Percentiles rank a stretch among this genome's conserved stretches.
phyloP scores from a whole-genome alignment of 2,888 invertebrate species.

The Eurytoma adleriae region DNA sequence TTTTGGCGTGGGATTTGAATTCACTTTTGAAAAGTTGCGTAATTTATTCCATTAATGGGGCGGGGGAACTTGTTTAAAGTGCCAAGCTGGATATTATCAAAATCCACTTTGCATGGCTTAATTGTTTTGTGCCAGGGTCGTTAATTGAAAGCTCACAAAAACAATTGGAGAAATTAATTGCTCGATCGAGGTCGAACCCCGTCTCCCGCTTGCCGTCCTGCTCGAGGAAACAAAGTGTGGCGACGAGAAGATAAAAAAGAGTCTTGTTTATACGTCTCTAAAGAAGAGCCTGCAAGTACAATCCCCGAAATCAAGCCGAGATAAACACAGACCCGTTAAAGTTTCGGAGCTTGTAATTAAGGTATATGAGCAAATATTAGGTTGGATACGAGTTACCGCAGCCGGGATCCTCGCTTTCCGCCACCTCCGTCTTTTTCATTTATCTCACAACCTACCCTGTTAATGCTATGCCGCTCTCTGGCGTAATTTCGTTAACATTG shows the following conservation, averaged over 20 bases:
- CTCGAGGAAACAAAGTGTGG: neutral
- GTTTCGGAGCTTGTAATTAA: conserved; percentile 39
- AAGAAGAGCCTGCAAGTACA: neutral
- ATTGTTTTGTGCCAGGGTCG: conserved; percentile 10
- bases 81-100: too few species aligned
- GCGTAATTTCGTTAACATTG: conserved; percentile 12
- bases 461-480: neutral
- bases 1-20: too few species aligned
- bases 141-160: conserved; percentile 33
- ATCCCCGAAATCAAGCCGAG: neutral
- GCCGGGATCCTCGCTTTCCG: neutral
- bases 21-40: neutral
- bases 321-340: neutral
- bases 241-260: neutral
- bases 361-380: conserved; percentile 58
- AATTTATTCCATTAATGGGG: conserved; percentile 32
- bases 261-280: neutral
- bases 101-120: conserved; percentile 28
- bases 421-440: conserved; percentile 11
- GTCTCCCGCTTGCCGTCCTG: neutral
- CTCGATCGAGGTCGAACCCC: neutral
- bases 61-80: conserved; percentile 23
- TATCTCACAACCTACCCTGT: neutral
- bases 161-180: conserved; percentile 10
- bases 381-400: too few species aligned